These are phyloP conservation scores for Sinocyclocheilus maitianheensis DNA, from an alignment of 2,113 vertebrate genomes.

Conservation along the genomic window DNA sequence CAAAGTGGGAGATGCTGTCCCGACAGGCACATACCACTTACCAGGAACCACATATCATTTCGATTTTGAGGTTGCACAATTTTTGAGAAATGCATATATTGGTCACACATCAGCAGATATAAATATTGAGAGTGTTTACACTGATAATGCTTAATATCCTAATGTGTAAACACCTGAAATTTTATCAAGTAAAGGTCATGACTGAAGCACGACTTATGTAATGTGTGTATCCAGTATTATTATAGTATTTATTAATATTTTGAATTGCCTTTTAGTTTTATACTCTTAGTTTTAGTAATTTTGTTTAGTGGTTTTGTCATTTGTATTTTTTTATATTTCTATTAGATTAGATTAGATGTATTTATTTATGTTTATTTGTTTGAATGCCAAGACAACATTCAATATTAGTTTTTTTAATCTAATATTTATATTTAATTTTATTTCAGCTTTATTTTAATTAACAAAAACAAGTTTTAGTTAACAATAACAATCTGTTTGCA, in stretches of 20 bases:
- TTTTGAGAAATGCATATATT: constrained; percentile 21
- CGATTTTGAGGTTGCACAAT: neutral
- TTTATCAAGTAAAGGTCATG: neutral
- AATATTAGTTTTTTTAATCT: neutral
- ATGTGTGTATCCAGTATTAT: neutral
- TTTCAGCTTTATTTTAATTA: neutral
- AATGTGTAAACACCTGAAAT: neutral
- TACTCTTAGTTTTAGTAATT: neutral
- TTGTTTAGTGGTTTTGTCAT: neutral
- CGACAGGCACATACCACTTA: neutral
- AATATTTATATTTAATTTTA: neutral
- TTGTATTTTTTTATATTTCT: neutral
- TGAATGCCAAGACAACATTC: neutral
- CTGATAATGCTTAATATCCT: neutral
- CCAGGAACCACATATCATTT: constrained; percentile 15
- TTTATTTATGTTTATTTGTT: neutral
- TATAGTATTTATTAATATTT: neutral
- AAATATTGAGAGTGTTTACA: neutral
- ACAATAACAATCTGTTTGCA: neutral
- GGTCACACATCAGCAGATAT: constrained; percentile 15
- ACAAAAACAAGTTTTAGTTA: neutral
- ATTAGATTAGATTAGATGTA: neutral
- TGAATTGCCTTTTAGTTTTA: neutral
- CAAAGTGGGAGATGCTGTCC: constrained; percentile 28
- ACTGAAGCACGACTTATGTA: neutral